A percentile compares a stretch with the other conserved stretches of the same genome.
Conservation (phyloP, 2,888 invertebrate genomes). For the Villa cingulata region DNA sequence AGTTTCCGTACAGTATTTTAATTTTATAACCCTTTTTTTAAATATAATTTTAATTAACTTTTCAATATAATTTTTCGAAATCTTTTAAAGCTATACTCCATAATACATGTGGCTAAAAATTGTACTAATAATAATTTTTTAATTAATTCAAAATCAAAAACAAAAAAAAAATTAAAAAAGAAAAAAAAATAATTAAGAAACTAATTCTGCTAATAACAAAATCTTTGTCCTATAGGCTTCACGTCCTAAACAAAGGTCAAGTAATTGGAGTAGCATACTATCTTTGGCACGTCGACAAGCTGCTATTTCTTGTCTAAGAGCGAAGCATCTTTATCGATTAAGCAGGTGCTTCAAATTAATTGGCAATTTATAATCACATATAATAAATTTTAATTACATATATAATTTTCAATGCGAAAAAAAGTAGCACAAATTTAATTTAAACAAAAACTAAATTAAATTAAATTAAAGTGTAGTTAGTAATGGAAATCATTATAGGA, state of each 20-base stretch:
- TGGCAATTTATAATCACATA: neutral
- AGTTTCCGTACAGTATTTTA: slow-evolving; percentile 14
- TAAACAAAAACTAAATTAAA: too few species aligned
- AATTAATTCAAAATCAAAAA: neutral
- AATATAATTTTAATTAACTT: slow-evolving; percentile 10
- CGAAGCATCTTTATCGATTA: slow-evolving; percentile 82
- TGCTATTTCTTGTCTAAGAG: slow-evolving; percentile 89
- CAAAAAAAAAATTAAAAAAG: neutral
- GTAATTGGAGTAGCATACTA: slow-evolving; percentile 67
- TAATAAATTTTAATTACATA: too few species aligned
- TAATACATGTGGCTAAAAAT: too few species aligned
- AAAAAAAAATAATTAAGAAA: neutral
- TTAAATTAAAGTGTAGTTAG: too few species aligned
- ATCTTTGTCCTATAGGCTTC: slow-evolving; percentile 45
- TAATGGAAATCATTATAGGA: too few species aligned
- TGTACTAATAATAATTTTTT: neutral
- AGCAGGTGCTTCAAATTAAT: slow-evolving; percentile 53
- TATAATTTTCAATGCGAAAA: neutral
- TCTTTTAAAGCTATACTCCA: too few species aligned
- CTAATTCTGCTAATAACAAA: slow-evolving; percentile 1
- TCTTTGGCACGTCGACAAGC: slow-evolving; percentile 84
- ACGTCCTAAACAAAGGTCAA: slow-evolving; percentile 54
- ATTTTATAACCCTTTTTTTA: slow-evolving; percentile 7
- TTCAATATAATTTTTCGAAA: slow-evolving; percentile 2
- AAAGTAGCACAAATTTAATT: neutral